phyloP scores from a whole-genome alignment of 2,888 invertebrate genomes.

The Leptura quadrifasciata region DNA sequence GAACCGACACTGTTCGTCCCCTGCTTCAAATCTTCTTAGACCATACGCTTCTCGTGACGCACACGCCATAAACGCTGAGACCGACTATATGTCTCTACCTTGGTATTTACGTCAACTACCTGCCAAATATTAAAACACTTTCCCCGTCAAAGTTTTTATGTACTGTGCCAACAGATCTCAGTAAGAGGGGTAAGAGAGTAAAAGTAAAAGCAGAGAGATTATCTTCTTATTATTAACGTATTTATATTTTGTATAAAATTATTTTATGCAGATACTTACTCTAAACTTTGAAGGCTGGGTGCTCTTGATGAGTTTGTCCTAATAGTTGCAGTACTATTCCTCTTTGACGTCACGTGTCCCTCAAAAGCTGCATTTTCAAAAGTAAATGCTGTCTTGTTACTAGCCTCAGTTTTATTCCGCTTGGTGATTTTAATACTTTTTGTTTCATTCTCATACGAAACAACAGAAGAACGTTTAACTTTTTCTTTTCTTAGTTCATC shows the following conservation, averaged over 20 bases:
- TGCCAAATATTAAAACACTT: too few species aligned
- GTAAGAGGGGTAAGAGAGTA: too few species aligned
- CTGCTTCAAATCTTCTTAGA: too few species aligned
- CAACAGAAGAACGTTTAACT: constrained; percentile 24
- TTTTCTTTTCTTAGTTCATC: constrained; percentile 21
- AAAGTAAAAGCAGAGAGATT: too few species aligned
- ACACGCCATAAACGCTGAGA: too few species aligned
- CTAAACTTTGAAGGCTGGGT: constrained; percentile 65
- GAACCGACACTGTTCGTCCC: too few species aligned
- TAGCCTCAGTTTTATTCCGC: constrained; percentile 38
- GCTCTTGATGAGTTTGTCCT: constrained; percentile 60
- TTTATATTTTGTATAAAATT: not conserved
- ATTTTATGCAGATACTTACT: constrained; percentile 57
- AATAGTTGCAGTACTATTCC: constrained; percentile 48
- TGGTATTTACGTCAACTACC: too few species aligned
- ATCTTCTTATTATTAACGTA: too few species aligned
- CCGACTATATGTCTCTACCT: too few species aligned
- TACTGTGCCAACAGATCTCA: too few species aligned
- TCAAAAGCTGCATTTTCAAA: constrained; percentile 62
- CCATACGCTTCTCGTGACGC: too few species aligned
- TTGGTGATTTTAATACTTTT: constrained; percentile 41
- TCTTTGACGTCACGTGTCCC: constrained; percentile 46
- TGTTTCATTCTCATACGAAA: constrained; percentile 48
- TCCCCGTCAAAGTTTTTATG: too few species aligned
- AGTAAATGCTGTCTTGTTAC: constrained; percentile 44